Percentiles rank a stretch among this genome's conserved stretches.
These are phyloP conservation scores for Pipistrellus kuhlii DNA, from an alignment of 2,797 vertebrate species.

Conservation along the genomic window DNA sequence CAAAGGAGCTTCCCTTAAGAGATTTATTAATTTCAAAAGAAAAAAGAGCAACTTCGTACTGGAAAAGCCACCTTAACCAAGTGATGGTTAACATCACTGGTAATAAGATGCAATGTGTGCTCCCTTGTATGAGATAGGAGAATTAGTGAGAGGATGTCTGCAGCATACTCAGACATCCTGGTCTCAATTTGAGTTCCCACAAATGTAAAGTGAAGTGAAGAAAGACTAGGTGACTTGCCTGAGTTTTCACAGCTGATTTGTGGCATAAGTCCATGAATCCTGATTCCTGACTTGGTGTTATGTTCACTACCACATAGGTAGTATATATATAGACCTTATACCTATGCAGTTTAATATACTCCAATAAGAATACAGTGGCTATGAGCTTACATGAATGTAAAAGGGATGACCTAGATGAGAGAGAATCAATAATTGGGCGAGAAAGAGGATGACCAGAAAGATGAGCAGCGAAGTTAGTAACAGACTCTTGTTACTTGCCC, in stretches of 20 bases:
- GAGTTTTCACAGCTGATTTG: conserved; percentile 52
- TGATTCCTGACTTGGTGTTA: background rate
- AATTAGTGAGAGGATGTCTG: background rate
- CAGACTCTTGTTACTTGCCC: background rate
- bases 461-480: background rate
- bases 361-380: background rate
- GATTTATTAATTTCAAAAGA: background rate
- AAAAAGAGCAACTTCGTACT: conserved; percentile 40
- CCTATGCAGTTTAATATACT: background rate
- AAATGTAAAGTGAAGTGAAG: conserved; percentile 23
- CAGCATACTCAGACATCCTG: background rate
- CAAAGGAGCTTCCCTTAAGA: conserved; percentile 23
- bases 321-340: background rate
- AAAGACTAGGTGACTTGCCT: background rate
- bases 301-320: background rate
- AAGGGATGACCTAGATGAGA: background rate
- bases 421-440: background rate
- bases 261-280: background rate
- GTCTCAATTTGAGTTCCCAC: conserved; percentile 6
- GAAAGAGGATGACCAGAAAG: background rate
- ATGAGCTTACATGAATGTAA: background rate
- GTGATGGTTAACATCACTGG: background rate
- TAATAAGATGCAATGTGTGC: background rate
- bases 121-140: background rate
- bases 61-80: background rate